Evolutionary conservation across 1,140 invertebrate genomes (phyloP), one percentile per base, ranked within the genome.

Genomic region (Scaptomyza pallida): DNA sequence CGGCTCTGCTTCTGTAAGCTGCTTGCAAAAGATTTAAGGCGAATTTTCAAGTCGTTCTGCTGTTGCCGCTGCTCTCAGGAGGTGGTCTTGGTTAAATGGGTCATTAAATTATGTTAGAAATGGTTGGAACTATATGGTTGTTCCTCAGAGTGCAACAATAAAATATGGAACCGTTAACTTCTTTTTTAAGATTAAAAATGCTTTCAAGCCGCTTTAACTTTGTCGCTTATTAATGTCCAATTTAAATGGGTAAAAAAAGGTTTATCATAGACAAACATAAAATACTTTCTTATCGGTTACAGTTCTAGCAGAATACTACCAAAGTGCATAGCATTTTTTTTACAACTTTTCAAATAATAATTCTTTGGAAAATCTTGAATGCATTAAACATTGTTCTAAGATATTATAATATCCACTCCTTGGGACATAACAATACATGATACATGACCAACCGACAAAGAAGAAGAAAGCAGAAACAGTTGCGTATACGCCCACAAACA

Each of bases 21-120:
- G 80, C 68, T 85, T 85, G 64, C 63, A 62, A 41, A 60, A 65
- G 82, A 65, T 74, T 85, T 80, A 65, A 86, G 52, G 48, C 30
- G 21, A 43, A n/a, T 35, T 64, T 37, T 61, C 35, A 47, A 48
- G 17, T 21, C 9, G 41, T 52, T 37, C 35, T 17, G 6, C 33
- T 21, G 52, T 13, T 43, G n/a, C 0, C 3, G 52, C 21, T 43
- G n/a, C 0, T 8, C 10, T n/a, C 33, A 37, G 12, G 10, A n/a
- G 16, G 16, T 15, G 9, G 16, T 1, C 41, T 4, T 12, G 41
- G 8, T 40, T 17, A 12, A 10, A 17, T 16, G 33, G 44, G 43
- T 61, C 56, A 51, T 71, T 71, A 71, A 61, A 56, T 56, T 52
- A 56, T 70, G 47, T 12, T 16, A 47, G n/a, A 15, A 63, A 56